Conservation (phyloP, 2,113 vertebrate genomes). For the Meriones unguiculatus region DNA sequence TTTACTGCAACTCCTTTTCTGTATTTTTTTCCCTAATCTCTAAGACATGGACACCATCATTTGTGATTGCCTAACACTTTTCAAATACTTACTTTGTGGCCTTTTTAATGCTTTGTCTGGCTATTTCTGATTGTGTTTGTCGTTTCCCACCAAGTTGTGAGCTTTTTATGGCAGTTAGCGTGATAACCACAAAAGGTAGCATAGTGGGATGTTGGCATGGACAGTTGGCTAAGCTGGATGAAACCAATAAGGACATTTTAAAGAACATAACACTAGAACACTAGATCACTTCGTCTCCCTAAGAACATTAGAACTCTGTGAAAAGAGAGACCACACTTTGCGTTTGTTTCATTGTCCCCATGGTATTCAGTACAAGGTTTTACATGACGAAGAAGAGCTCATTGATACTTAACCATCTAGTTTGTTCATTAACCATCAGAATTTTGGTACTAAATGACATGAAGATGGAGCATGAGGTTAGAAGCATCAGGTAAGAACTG, state of each 20-base stretch:
- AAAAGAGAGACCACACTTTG: constrained; percentile 5
- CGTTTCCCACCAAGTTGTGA: constrained; percentile 47
- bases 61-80: constrained; percentile 25
- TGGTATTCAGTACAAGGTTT: neutral
- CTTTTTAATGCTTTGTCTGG: neutral
- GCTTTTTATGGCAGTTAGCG: neutral
- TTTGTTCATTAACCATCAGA: constrained; percentile 52
- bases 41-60: neutral
- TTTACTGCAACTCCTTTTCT: neutral
- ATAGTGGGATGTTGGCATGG: neutral
- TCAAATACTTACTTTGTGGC: neutral
- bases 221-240: neutral
- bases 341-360: constrained; percentile 3
- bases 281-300: constrained; percentile 9
- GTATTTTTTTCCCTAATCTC: neutral
- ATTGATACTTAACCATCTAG: constrained; percentile 7
- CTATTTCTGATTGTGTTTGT: constrained; percentile 9
- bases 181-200: neutral
- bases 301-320: constrained; percentile 1
- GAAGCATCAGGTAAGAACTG: constrained; percentile 8
- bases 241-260: constrained; percentile 14
- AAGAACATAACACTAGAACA: neutral
- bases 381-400: constrained; percentile 26
- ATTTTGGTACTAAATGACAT: constrained; percentile 49
- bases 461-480: neutral